Base-by-base conservation (phyloP, 2,113 vertebrate genomes). In the Centrocercus urophasianus region DNA sequence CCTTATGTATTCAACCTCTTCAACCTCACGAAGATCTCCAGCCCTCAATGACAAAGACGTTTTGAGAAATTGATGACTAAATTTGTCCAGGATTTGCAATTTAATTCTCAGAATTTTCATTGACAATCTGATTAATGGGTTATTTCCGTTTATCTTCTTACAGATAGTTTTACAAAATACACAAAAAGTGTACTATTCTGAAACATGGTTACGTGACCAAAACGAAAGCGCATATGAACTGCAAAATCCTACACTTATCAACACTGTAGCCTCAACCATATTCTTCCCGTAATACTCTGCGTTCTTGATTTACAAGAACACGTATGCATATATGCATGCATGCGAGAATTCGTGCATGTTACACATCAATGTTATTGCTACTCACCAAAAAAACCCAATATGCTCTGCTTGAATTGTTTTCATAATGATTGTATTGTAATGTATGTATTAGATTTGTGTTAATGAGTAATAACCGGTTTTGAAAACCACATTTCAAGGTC, bases 101-200 rank as follows among this genome's bases (percentile, higher is more conserved):
- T 93, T 71, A 94, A 47, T 98, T 98, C 98, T 98, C 93, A 96
- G 98, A 98, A 98, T 75, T 96, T 73, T 97, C 93, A 69, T 84
- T 97, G 93, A 76, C 92, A 90, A 95, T 95, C 96, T 95, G 97
- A 98, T 98, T 96, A 97, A 93, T 66, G 74, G 59, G 80, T 86
- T 77, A 9, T 88, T 98, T 97, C 96, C 93, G 34, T 94, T 93
- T 79, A 75, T 92, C 63, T 2, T n/a, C 83, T 95, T 28, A 34
- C 32, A 87, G 90, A 69, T 50, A 13, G 61, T 67, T 91, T 84
- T 93, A 91, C 93, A 90, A 83, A 94, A 60, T 34, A 50, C 7
- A 88, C 75, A 83, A n/a, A 48, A 30, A 80, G 32, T 71, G 5
- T 3, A 8, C 20, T n/a, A 57, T 89, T 88, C 81, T 54, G 94